Percentiles rank a stretch among this genome's conserved stretches.
These are phyloP conservation scores for Tachysurus vachellii DNA, from an alignment of 2,113 vertebrate genomes.

Conservation along the genomic window DNA sequence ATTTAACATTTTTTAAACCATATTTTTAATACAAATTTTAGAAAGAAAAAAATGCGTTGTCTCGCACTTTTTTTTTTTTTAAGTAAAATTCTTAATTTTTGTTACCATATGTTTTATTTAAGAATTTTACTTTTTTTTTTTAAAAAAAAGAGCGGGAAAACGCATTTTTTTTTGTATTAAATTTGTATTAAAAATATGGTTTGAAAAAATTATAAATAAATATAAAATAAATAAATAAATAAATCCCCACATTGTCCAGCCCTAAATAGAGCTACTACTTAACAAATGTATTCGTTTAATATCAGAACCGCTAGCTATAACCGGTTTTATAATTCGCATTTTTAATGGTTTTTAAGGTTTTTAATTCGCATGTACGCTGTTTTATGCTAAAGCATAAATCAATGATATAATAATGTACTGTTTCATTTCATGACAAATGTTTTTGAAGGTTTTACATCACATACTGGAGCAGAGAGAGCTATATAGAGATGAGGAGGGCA, in stretches of 20 bases:
- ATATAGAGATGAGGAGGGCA: conserved; percentile 47
- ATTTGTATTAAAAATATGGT: too few relatives aligned
- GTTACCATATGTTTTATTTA: too few relatives aligned
- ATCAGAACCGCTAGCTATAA: neutral
- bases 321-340: neutral
- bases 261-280: neutral
- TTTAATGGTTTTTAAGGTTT: neutral
- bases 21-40: too few relatives aligned
- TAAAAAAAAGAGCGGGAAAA: too few relatives aligned
- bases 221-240: too few relatives aligned
- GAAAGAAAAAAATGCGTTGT: neutral
- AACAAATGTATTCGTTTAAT: neutral
- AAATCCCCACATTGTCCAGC: neutral
- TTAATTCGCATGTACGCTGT: neutral
- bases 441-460: neutral
- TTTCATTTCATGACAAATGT: neutral
- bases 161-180: too few relatives aligned
- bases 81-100: too few relatives aligned
- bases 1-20: too few relatives aligned
- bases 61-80: too few relatives aligned
- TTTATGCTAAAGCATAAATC: neutral
- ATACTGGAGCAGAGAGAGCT: conserved; percentile 40
- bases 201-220: too few relatives aligned
- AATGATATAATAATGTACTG: neutral
- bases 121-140: too few relatives aligned